A percentile compares a stretch with the other conserved stretches of the same genome.
Conservation (phyloP, 2,797 vertebrate species). For the Hypotaenidia okinawae region DNA sequence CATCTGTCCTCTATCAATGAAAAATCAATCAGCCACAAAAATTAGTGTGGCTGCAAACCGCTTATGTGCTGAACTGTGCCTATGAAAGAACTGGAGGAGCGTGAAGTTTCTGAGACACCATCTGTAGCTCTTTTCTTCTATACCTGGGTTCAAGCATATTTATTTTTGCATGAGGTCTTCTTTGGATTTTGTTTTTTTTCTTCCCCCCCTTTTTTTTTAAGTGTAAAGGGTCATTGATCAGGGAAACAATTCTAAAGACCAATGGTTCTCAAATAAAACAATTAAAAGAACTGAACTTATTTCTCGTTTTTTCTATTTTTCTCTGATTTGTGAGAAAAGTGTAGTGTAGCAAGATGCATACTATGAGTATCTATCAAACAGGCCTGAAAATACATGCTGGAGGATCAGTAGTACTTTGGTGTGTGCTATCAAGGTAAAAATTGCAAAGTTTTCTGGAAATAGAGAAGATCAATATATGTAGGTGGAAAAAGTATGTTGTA, state of each 20-base stretch:
- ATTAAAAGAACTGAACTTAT: background rate
- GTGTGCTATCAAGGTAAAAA: background rate
- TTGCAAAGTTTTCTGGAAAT: background rate
- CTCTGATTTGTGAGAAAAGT: background rate
- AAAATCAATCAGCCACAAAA: background rate
- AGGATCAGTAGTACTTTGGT: background rate
- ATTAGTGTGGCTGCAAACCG: background rate
- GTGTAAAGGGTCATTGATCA: background rate
- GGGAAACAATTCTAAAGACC: background rate
- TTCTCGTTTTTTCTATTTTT: background rate
- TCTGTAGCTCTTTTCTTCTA: background rate
- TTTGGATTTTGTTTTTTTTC: background rate
- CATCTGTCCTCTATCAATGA: background rate
- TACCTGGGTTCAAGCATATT: background rate
- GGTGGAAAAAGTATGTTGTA: background rate
- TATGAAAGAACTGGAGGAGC: background rate
- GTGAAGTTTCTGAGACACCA: background rate
- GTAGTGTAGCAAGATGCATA: background rate
- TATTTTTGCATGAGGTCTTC: background rate
- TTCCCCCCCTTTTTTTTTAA: too few relatives aligned
- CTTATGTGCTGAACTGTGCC: fast-evolving
- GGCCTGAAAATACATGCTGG: background rate
- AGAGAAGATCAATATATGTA: background rate
- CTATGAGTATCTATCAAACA: background rate
- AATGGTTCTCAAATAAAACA: background rate